Percentiles rank a stretch among this genome's conserved stretches.
phyloP scores from a whole-genome alignment of 2,888 invertebrate species.

The Tetrapedia diversipes region DNA sequence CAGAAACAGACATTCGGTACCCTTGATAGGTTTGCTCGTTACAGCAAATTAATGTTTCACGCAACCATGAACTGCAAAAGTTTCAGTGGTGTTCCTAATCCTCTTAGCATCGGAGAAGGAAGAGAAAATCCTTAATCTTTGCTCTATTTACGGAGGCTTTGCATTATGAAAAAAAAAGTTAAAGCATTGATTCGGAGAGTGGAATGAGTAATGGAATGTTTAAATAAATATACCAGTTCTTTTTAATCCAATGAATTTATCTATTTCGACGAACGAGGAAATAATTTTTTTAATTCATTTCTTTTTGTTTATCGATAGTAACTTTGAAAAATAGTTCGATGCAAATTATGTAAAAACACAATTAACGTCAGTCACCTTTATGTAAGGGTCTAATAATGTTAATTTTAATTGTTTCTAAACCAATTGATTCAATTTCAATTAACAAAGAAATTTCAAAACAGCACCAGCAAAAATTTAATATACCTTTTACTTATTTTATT shows the following conservation, averaged over 20 bases:
- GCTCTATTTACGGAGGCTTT: slow-evolving; percentile 5
- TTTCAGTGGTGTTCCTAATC: slow-evolving; percentile 25
- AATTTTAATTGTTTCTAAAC: no score
- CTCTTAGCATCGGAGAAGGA: slow-evolving; percentile 16
- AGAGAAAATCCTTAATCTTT: slow-evolving; percentile 20
- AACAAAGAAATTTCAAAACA: no score
- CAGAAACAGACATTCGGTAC: slow-evolving; percentile 13
- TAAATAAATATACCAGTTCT: neutral
- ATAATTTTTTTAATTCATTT: no score
- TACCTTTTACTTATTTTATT: no score
- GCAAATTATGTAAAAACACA: no score
- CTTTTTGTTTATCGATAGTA: no score
- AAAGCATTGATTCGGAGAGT: neutral
- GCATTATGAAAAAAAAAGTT: neutral
- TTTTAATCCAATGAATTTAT: neutral
- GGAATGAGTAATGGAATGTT: slow-evolving; percentile 1
- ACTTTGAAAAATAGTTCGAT: no score
- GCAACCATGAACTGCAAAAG: slow-evolving; percentile 12
- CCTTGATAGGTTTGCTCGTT: slow-evolving; percentile 18
- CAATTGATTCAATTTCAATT: no score
- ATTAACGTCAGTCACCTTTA: no score
- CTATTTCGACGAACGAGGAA: neutral
- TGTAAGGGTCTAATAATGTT: no score
- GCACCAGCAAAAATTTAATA: no score
- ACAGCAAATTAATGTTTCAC: slow-evolving; percentile 13